Evolutionary conservation across 2,888 invertebrate genomes (phyloP).

Genomic region (Megalurothrips usitatus): DNA sequence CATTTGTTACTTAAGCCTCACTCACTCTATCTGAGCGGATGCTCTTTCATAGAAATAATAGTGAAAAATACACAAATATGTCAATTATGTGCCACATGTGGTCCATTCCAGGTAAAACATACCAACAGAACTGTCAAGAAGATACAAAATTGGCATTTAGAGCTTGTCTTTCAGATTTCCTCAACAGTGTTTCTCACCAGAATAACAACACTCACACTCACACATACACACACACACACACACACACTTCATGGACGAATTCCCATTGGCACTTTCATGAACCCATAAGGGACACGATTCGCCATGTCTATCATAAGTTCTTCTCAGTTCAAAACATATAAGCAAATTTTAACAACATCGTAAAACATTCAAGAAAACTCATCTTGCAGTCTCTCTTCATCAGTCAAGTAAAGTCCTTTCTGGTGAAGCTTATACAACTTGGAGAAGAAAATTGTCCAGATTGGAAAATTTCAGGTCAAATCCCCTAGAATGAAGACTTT

Average conservation of each 20-base stretch:
- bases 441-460: background rate
- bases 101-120: background rate
- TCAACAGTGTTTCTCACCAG: background rate
- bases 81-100: background rate
- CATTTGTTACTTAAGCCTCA: background rate
- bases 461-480: background rate
- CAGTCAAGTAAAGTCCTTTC: background rate
- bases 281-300: background rate
- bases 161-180: background rate
- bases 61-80: background rate
- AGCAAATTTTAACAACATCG: background rate
- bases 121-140: background rate
- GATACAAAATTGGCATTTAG: background rate
- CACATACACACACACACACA: background rate
- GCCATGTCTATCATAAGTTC: background rate
- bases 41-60: background rate
- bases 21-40: background rate
- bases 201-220: background rate
- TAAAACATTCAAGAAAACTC: conserved; percentile 2
- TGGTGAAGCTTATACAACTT: background rate
- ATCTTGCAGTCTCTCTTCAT: conserved; percentile 8
- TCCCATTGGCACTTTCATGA: background rate
- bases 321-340: background rate
- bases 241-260: background rate
- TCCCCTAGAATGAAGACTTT: background rate